Evolutionary conservation across 2,888 invertebrate genomes (phyloP), one percentile per base, ranked within the genome.

Genomic region (Drosophila siamana): DNA sequence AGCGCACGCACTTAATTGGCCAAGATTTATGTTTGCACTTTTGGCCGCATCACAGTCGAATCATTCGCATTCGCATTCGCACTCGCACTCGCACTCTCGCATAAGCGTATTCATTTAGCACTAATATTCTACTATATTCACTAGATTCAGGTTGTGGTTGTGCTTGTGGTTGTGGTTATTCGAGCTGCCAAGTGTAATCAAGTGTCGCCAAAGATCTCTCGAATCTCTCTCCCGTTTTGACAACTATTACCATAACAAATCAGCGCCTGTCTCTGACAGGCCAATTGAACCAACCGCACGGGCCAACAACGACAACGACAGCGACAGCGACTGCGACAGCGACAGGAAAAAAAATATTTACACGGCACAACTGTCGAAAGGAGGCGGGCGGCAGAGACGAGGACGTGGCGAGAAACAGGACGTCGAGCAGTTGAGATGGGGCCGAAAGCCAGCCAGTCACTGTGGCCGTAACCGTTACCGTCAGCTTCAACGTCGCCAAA

Each of bases 231-330:
- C 26, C 69, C 81, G 69, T 74, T 84, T 72, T 83, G 83, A 83
- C 83, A 83, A 83, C 83, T 83, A 83, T 83, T 83, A 83, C 83
- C 83, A 83, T 83, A 83, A 84, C 83, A 83, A 83, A 83, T 83
- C 86, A 83, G 82, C 69, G 84, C 64, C 85, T 84, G 86, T 54
- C 87, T 73, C 54, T 78, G 83, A 86, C 86, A 84, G 83, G 75
- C 88, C 85, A 86, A 84, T 84, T 86, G 88, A 82, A 74, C 76
- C 54, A 54, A 54, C 54, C 66, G 69, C 73, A 65, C 63, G 26
- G 64, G 46, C 47, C 36, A 46, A 50, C 60, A 63, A 47, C 63
- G 33, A 51, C 43, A 41, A 54, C 61, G 22, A 44, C 62, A 48
- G 69, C 52, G 56, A 55, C 40, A 59, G 69, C 56, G 52, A 55